These are phyloP conservation scores for Eurystomus gularis DNA, from an alignment of 2,113 vertebrate species.

Conservation along the genomic window DNA sequence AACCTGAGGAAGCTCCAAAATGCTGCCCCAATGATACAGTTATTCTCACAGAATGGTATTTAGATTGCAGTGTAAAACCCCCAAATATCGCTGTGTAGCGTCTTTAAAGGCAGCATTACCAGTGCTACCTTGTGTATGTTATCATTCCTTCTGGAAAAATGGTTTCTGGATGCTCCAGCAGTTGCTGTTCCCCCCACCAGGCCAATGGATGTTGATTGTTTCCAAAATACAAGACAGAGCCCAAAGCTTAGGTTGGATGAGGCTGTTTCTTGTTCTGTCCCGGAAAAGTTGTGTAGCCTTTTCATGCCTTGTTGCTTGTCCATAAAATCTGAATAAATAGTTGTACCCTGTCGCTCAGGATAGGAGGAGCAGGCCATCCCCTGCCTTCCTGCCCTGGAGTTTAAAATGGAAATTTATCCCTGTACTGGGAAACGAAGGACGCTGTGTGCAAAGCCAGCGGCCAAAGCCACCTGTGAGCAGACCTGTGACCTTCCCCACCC, in stretches of 20 bases:
- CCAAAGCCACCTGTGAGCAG: not conserved
- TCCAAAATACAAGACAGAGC: not conserved
- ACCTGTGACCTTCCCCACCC: not conserved
- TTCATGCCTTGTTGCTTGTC: not conserved
- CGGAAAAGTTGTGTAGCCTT: not conserved
- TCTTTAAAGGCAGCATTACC: not conserved
- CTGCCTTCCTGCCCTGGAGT: not conserved
- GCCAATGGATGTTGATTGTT: not conserved
- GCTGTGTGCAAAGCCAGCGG: not conserved
- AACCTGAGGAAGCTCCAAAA: not conserved
- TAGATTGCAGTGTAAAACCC: not conserved
- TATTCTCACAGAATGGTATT: not conserved
- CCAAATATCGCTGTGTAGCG: not conserved
- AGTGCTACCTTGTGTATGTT: not conserved
- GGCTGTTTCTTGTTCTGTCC: not conserved
- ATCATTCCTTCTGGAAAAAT: not conserved
- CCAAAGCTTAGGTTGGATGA: not conserved
- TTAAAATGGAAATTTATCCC: not conserved
- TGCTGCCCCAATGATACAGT: not conserved
- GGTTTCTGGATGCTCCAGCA: not conserved
- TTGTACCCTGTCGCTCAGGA: not conserved
- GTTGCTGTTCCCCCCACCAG: not conserved
- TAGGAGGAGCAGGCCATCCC: too few relatives aligned
- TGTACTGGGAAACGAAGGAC: not conserved
- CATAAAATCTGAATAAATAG: not conserved